Evolutionary conservation across 2,797 vertebrate species (phyloP).

Genomic region (Tapera naevia): DNA sequence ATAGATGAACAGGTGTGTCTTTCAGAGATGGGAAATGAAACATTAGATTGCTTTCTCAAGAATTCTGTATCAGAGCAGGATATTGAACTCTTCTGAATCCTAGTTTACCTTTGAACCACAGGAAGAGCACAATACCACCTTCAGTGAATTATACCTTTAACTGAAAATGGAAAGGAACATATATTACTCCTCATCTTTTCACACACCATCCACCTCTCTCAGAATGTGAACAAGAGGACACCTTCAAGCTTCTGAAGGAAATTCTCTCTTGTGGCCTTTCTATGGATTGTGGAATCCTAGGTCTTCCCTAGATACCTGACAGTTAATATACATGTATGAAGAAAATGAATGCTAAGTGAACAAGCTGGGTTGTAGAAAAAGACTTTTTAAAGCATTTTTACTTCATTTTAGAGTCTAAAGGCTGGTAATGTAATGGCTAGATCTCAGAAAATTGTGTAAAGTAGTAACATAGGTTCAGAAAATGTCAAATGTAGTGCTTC

Average conservation of each 20-base stretch:
- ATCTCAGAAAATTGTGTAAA: not conserved
- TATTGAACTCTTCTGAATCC: not conserved
- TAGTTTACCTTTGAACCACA: not conserved
- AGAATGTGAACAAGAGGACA: not conserved
- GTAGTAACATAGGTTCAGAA: not conserved
- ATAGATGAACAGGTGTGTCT: not conserved
- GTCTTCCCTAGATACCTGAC: not conserved
- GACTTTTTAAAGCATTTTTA: not conserved
- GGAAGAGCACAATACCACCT: not conserved
- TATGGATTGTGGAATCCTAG: not conserved
- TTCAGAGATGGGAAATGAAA: not conserved
- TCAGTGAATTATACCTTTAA: not conserved
- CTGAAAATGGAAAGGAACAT: not conserved
- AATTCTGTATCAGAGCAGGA: not conserved
- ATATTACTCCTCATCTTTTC: not conserved
- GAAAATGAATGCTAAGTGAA: not conserved
- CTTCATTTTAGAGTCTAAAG: not conserved
- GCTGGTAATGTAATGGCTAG: not conserved
- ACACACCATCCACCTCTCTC: not conserved
- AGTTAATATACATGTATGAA: not conserved
- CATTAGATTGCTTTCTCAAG: not conserved
- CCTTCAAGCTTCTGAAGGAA: not conserved
- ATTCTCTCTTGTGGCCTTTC: not conserved
- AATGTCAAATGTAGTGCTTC: not conserved
- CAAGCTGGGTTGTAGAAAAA: not conserved